Percentiles rank a stretch among this genome's conserved stretches.
These are phyloP conservation scores for Tinamus major DNA, from an alignment of 2,797 vertebrate genomes.

Conservation along the genomic window DNA sequence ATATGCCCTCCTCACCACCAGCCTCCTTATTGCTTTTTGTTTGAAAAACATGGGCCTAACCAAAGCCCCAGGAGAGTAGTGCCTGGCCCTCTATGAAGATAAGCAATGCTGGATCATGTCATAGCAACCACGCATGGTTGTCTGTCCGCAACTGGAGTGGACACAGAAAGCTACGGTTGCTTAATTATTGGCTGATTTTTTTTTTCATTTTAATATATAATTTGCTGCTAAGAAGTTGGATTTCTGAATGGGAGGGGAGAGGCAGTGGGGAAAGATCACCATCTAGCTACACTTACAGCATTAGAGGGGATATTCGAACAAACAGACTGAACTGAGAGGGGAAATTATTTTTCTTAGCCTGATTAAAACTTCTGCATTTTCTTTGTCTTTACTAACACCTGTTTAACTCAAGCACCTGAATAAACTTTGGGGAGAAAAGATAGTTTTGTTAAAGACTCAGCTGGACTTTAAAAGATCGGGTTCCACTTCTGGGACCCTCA, in stretches of 20 bases:
- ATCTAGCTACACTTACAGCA: background rate
- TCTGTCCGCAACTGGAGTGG: background rate
- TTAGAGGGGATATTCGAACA: background rate
- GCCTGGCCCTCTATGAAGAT: accelerated
- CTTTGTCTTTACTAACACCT: slow-evolving; percentile 38
- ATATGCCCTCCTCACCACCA: background rate
- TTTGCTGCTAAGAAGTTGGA: background rate
- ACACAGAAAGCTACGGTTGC: background rate
- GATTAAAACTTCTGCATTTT: background rate
- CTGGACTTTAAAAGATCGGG: background rate
- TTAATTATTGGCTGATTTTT: background rate
- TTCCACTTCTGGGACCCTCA: slow-evolving; percentile 26
- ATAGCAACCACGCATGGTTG: background rate
- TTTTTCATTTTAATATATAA: background rate
- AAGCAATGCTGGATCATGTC: background rate
- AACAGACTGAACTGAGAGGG: background rate
- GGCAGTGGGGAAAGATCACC: no score
- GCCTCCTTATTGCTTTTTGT: background rate
- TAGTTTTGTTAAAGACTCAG: slow-evolving; percentile 21
- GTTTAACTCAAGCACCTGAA: slow-evolving; percentile 38
- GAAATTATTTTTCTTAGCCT: slow-evolving; percentile 29
- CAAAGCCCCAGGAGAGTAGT: background rate
- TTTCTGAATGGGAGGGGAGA: background rate
- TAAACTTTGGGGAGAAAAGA: slow-evolving; percentile 30
- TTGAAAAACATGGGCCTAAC: background rate